Evolutionary conservation across 2,888 invertebrate species (phyloP).

Genomic region (Coleophora flavipennella): DNA sequence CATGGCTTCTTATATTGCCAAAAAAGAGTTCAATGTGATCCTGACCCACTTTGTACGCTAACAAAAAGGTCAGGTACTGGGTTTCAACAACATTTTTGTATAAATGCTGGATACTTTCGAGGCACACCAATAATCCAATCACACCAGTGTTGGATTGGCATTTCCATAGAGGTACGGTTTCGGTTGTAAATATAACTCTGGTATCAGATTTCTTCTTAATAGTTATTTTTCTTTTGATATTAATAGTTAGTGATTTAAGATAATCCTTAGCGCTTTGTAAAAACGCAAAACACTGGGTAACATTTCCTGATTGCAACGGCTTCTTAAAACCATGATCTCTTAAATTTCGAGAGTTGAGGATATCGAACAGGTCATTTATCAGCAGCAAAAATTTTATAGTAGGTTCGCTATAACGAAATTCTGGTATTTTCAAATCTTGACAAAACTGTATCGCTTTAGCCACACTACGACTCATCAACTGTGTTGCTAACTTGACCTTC

Average conservation of each 20-base stretch:
- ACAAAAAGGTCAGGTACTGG: neutral
- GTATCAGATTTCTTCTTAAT: neutral
- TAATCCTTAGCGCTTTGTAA: constrained; percentile 1
- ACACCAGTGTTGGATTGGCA: no score
- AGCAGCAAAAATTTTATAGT: constrained; percentile 7
- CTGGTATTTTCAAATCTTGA: neutral
- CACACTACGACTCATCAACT: constrained; percentile 11
- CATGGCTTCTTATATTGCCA: constrained; percentile 5
- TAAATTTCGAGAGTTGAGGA: constrained; percentile 3
- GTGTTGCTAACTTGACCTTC: constrained; percentile 4
- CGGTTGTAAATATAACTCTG: neutral
- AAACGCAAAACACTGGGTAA: constrained; percentile 2
- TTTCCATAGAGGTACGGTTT: neutral
- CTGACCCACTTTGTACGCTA: constrained; percentile 5
- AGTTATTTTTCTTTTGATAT: neutral
- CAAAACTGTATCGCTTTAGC: constrained; percentile 8
- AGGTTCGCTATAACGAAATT: neutral
- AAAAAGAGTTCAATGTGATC: constrained; percentile 11
- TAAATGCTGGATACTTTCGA: constrained; percentile 3
- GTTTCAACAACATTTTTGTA: constrained; percentile 7
- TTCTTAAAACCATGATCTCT: constrained; percentile 5
- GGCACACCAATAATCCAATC: constrained; percentile 1
- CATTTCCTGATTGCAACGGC: constrained; percentile 1
- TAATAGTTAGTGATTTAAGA: neutral
- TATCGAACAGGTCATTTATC: constrained; percentile 6